Evolutionary conservation across 2,797 vertebrate genomes (phyloP).

Genomic region (Sebastiscus albofasciatus): DNA sequence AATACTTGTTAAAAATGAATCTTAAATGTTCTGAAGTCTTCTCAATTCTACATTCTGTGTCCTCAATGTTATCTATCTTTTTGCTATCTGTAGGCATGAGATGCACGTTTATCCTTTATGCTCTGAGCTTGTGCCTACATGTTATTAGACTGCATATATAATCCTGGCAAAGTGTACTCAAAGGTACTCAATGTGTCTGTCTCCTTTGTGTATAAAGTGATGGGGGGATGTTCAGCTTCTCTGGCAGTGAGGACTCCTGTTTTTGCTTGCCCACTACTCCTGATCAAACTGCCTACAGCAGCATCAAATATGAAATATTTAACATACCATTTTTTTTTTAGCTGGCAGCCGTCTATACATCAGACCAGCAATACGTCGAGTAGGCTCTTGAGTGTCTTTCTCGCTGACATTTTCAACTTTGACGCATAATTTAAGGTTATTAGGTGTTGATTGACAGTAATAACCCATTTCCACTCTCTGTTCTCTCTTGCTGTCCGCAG

Average conservation of each 20-base stretch:
- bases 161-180: slow-evolving; percentile 18
- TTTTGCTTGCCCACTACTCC: slow-evolving; percentile 41
- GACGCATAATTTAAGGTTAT: not conserved
- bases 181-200: not conserved
- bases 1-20: not conserved
- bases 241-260: slow-evolving; percentile 26
- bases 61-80: not conserved
- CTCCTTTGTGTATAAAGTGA: not conserved
- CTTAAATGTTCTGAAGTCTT: not conserved
- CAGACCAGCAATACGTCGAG: too few relatives aligned
- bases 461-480: not conserved
- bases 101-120: not conserved
- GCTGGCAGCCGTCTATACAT: not conserved
- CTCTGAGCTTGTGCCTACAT: slow-evolving; percentile 46
- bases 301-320: not conserved
- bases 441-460: not conserved
- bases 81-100: not conserved
- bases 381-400: not conserved
- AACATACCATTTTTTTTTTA: not conserved
- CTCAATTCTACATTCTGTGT: not conserved
- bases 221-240: not conserved
- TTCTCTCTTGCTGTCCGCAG: slow-evolving; percentile 64
- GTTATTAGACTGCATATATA: slow-evolving; percentile 9
- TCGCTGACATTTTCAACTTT: not conserved
- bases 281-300: slow-evolving; percentile 35